These are phyloP conservation scores for Melanostoma scalare DNA, from an alignment of 2,888 invertebrate genomes.

Conservation along the genomic window DNA sequence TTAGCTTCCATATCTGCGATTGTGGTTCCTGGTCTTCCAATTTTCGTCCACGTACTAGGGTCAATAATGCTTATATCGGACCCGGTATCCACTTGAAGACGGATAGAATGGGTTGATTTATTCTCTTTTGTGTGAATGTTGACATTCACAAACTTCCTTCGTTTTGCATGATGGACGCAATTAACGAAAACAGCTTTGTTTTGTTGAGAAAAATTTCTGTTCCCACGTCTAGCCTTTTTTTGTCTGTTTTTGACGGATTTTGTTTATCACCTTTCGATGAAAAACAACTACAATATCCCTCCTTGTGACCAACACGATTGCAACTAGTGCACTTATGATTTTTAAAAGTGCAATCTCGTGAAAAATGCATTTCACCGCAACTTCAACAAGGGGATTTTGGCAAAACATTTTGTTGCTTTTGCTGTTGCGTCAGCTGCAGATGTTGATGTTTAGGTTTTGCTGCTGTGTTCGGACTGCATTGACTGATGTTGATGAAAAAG, in stretches of 20 bases:
- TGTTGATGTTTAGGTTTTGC: background rate
- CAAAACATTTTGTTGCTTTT: background rate
- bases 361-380: constrained; percentile 7
- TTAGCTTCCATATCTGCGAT: no score
- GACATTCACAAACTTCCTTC: no score
- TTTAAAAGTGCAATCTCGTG: constrained; percentile 4
- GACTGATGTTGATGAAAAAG: background rate
- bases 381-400: constrained; percentile 5
- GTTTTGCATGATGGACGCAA: background rate
- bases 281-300: constrained; percentile 26
- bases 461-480: background rate
- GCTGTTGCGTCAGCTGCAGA: background rate
- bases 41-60: no score
- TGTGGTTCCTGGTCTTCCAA: no score
- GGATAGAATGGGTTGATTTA: no score
- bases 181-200: constrained; percentile 1
- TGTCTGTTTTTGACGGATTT: background rate
- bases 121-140: no score
- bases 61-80: no score
- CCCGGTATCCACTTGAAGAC: no score
- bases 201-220: background rate
- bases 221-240: background rate
- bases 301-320: constrained; percentile 2
- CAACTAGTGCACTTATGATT: constrained; percentile 15
- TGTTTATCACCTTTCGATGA: constrained; percentile 3